phyloP scores from a whole-genome alignment of 2,888 invertebrate genomes.

The Pollenia amentaria region DNA sequence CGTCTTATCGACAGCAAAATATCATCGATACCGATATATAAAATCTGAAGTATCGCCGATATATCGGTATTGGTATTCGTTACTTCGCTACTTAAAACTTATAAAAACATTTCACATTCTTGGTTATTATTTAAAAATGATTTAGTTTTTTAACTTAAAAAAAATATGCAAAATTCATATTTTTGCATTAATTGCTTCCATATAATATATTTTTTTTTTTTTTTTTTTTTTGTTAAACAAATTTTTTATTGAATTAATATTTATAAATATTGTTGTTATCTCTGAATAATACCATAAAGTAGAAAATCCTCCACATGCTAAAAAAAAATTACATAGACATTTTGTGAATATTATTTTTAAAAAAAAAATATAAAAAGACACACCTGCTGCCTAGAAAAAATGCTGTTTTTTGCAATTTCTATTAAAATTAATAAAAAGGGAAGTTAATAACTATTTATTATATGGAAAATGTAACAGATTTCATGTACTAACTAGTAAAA shows the following conservation, averaged over 20 bases:
- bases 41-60: no score
- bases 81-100: no score
- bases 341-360: conserved; percentile 11
- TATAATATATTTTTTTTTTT: no score
- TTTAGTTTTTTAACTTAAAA: no score
- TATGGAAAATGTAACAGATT: conserved; percentile 22
- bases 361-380: neutral
- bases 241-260: neutral
- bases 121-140: no score
- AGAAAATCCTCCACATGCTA: conserved; percentile 34
- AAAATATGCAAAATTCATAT: no score
- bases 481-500: conserved; percentile 20
- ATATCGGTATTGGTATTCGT: no score
- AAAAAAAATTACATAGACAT: neutral
- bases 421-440: conserved; percentile 14
- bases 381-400: conserved; percentile 30
- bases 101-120: no score
- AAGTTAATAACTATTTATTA: conserved; percentile 16
- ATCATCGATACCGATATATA: no score
- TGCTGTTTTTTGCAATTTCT: conserved; percentile 19
- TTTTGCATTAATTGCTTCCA: no score
- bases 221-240: neutral
- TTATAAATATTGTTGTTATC: conserved; percentile 4
- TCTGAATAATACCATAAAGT: conserved; percentile 17
- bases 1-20: no score